These are phyloP conservation scores for Cepaea hortensis DNA, from an alignment of 2,888 invertebrate genomes.

Conservation along the genomic window DNA sequence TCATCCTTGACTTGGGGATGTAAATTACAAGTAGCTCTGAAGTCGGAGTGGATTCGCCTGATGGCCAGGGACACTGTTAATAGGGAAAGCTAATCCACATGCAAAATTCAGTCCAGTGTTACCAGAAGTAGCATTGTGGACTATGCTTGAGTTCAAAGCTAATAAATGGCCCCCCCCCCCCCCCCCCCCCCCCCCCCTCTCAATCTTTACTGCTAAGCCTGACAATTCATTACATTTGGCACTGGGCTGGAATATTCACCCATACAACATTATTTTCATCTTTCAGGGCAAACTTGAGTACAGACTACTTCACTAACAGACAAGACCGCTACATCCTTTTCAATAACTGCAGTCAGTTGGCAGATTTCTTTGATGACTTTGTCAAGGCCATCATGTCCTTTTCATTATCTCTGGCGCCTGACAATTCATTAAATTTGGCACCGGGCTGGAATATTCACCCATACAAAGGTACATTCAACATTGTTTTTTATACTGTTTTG, in stretches of 20 bases:
- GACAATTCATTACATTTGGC: slow-evolving; percentile 77
- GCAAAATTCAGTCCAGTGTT: no score
- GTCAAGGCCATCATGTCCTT: slow-evolving; percentile 82
- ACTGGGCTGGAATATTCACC: slow-evolving; percentile 77
- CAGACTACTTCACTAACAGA: slow-evolving; percentile 96
- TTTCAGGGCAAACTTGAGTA: slow-evolving; percentile 93
- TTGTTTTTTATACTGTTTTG: not conserved
- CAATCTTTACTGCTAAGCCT: slow-evolving; percentile 73
- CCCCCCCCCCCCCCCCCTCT: slow-evolving; percentile 79
- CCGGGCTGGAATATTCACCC: slow-evolving; percentile 81
- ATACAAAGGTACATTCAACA: slow-evolving; percentile 78
- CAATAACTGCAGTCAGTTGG: slow-evolving; percentile 84
- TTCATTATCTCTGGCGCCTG: slow-evolving; percentile 80
- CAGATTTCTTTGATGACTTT: slow-evolving; percentile 88
- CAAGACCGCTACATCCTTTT: slow-evolving; percentile 97
- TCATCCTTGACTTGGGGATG: no score
- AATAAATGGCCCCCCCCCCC: no score
- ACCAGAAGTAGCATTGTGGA: no score
- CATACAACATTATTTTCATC: slow-evolving; percentile 15
- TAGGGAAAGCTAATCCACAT: no score
- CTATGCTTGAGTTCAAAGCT: no score
- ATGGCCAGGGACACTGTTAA: no score
- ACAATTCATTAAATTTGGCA: slow-evolving; percentile 75
- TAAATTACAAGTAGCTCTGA: no score
- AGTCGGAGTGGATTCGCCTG: no score